Evolutionary conservation across 35 echinoderm and acorn worm species (phyloP).

Genomic region (Apostichopus japonicus): DNA sequence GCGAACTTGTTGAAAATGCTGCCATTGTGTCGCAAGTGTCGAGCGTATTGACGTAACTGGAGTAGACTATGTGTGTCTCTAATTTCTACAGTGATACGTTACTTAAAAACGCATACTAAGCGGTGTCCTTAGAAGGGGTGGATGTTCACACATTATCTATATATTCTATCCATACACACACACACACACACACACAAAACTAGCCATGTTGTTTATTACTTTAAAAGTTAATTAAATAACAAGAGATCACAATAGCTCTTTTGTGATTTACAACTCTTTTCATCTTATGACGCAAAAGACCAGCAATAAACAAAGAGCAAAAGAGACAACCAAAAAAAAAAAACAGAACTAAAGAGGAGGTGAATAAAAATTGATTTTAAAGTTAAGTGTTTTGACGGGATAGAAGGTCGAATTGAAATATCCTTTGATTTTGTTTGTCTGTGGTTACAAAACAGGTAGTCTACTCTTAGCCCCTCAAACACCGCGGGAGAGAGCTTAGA

Average conservation of each 20-base stretch:
- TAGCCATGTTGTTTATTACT: conserved; percentile 22
- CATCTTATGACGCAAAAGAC: not conserved
- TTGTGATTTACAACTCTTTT: not conserved
- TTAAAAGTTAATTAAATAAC: conserved; percentile 45
- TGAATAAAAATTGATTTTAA: not conserved
- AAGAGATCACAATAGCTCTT: conserved; percentile 12
- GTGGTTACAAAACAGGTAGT: not conserved
- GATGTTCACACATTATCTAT: not conserved
- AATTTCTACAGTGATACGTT: too few species aligned
- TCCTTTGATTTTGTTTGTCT: not conserved
- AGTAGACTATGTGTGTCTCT: not conserved
- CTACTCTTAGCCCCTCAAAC: not conserved
- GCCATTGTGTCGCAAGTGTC: conserved; percentile 35
- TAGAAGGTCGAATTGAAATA: not conserved
- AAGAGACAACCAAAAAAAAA: too few species aligned
- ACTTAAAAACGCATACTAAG: not conserved
- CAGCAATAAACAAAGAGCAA: not conserved
- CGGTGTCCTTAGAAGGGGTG: not conserved
- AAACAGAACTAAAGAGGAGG: too few species aligned
- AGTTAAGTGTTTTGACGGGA: not conserved
- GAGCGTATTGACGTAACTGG: conserved; percentile 10
- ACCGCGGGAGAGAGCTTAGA: not conserved
- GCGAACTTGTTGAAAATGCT: conserved; percentile 8
- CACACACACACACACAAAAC: too few species aligned
- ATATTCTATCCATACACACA: not conserved